A percentile compares a stretch with the other conserved stretches of the same genome.
These are phyloP conservation scores for Drosophila paranaensis DNA, from an alignment of 2,888 invertebrate species.

Conservation along the genomic window DNA sequence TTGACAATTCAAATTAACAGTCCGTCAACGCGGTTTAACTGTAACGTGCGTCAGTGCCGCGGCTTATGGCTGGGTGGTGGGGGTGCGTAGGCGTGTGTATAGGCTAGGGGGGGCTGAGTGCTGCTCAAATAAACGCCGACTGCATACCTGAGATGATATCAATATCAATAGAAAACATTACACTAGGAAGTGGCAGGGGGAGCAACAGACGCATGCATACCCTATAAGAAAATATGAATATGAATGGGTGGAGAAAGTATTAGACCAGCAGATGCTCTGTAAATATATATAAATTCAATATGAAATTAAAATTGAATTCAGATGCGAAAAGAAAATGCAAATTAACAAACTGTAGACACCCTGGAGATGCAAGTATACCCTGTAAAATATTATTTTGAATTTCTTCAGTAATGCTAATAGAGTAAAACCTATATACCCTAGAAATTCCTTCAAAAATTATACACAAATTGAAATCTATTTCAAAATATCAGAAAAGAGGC, in stretches of 20 bases:
- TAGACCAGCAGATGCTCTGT: background rate
- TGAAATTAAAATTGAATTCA: background rate
- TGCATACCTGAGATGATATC: conserved; percentile 38
- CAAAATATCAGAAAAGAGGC: background rate
- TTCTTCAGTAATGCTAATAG: too few species aligned
- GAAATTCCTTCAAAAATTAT: background rate
- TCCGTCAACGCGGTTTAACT: conserved; percentile 57
- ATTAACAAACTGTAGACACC: background rate
- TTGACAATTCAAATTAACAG: conserved; percentile 67
- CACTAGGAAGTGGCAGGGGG: background rate
- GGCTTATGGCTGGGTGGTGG: background rate
- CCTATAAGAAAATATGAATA: background rate
- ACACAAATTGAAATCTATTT: background rate
- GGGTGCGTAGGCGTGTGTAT: background rate
- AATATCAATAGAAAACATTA: background rate
- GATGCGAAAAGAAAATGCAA: background rate
- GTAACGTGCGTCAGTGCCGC: conserved; percentile 64
- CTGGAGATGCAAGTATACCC: background rate
- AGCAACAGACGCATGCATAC: background rate
- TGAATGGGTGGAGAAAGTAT: background rate
- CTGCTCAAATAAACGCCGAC: background rate
- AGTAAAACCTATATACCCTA: too few species aligned
- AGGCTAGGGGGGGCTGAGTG: conserved; percentile 4
- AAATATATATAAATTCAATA: too few species aligned
- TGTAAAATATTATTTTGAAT: too few species aligned